phyloP scores from a whole-genome alignment of 2,888 invertebrate species.

The Harpalus rubripes region DNA sequence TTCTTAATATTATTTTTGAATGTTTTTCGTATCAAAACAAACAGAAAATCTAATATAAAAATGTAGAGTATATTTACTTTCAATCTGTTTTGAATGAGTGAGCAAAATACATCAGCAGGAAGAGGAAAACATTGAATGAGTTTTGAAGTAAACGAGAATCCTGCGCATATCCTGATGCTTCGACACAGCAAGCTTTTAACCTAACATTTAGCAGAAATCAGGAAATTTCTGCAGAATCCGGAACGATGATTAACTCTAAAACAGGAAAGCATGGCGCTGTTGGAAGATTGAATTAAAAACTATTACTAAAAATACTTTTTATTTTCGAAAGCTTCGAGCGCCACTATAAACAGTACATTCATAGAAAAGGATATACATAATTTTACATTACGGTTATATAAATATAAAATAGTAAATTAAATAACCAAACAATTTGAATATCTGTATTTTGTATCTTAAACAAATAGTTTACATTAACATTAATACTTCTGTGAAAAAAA shows the following conservation, averaged over 20 bases:
- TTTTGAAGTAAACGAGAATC: constrained; percentile 34
- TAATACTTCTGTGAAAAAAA: too few relatives aligned
- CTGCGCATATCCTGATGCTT: constrained; percentile 16
- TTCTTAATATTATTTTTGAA: constrained; percentile 10
- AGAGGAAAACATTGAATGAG: constrained; percentile 34
- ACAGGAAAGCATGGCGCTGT: background rate
- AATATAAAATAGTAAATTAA: too few relatives aligned
- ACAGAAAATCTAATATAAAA: constrained; percentile 38
- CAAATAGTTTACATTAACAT: too few relatives aligned
- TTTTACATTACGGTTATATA: too few relatives aligned
- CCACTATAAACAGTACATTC: too few relatives aligned
- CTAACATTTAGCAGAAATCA: background rate
- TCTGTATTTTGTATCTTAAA: too few relatives aligned
- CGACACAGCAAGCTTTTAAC: constrained; percentile 39
- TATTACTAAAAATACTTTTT: too few relatives aligned
- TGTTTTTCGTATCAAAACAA: background rate
- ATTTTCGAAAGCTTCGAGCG: too few relatives aligned
- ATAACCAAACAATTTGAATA: too few relatives aligned
- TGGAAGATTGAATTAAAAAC: too few relatives aligned
- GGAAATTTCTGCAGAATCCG: background rate
- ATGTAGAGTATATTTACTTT: constrained; percentile 44
- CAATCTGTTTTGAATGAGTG: constrained; percentile 29
- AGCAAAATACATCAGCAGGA: constrained; percentile 4
- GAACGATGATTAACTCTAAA: constrained; percentile 16
- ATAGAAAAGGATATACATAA: too few relatives aligned